Conservation (phyloP, 2,797 vertebrate genomes). For the Hyperoplus lanceolatus region DNA sequence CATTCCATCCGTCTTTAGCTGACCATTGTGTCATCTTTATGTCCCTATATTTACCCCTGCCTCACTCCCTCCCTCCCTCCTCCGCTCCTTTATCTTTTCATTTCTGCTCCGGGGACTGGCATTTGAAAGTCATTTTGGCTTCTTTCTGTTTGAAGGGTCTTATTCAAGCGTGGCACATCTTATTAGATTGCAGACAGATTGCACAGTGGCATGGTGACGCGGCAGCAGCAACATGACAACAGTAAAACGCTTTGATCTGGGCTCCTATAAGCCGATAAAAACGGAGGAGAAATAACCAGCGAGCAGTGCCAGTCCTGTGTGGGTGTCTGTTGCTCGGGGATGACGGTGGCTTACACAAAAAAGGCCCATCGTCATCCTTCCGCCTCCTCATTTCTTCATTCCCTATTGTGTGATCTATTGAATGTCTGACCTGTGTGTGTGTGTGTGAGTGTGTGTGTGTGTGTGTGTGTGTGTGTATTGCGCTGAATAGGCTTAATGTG, state of each 20-base stretch:
- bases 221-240: conserved; percentile 45
- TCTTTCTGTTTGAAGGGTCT: conserved; percentile 44
- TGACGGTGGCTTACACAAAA: conserved; percentile 48
- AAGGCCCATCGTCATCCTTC: conserved; percentile 61
- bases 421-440: conserved; percentile 40
- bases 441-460: conserved; percentile 36
- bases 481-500: conserved; percentile 15
- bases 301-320: conserved; percentile 70
- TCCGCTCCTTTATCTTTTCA: conserved; percentile 48
- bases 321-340: conserved; percentile 62
- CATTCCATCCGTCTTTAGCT: conserved; percentile 64
- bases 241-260: conserved; percentile 52
- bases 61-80: conserved; percentile 31
- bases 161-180: conserved; percentile 47
- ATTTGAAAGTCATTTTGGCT: conserved; percentile 67
- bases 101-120: conserved; percentile 72
- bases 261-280: conserved; percentile 31
- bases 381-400: conserved; percentile 63
- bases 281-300: conserved; percentile 27
- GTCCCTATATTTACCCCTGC: conserved; percentile 34
- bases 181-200: conserved; percentile 53
- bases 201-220: conserved; percentile 54
- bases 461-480: conserved; percentile 26
- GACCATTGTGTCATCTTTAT: conserved; percentile 52
- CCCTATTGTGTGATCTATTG: conserved; percentile 49